Evolutionary conservation across 2,888 invertebrate species (phyloP).

Genomic region (Erpobdella octoculata): DNA sequence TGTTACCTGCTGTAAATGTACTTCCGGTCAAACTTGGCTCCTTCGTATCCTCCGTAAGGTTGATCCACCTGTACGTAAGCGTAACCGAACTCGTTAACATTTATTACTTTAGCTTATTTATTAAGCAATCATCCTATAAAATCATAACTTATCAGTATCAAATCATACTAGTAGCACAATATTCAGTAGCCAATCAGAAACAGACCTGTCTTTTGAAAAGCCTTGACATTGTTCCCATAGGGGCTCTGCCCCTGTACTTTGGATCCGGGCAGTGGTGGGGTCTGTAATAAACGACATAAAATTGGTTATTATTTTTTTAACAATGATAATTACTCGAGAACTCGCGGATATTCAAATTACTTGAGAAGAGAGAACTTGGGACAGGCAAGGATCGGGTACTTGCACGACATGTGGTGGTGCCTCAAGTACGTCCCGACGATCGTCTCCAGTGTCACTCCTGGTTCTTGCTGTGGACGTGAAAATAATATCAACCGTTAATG

Average conservation of each 20-base stretch:
- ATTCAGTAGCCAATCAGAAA: constrained; percentile 16
- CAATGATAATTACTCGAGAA: no score
- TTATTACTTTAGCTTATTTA: background rate
- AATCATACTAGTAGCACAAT: no score
- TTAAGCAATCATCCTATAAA: background rate
- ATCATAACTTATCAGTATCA: no score
- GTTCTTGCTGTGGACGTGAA: background rate
- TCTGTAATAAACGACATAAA: constrained; percentile 55
- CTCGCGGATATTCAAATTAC: no score
- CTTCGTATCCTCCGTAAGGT: constrained; percentile 54
- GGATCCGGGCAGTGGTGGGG: constrained; percentile 94
- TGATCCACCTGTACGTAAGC: constrained; percentile 48
- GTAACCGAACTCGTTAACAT: background rate
- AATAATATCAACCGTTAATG: background rate
- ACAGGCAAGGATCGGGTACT: constrained; percentile 93
- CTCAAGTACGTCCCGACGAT: constrained; percentile 89
- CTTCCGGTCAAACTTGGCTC: constrained; percentile 67
- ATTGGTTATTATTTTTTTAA: no score
- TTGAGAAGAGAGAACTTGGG: constrained; percentile 73
- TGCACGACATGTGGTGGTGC: constrained; percentile 94
- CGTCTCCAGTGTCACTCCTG: constrained; percentile 34
- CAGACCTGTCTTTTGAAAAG: constrained; percentile 56
- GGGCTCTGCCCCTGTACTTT: constrained; percentile 61
- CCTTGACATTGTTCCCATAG: constrained; percentile 67
- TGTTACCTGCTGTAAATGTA: constrained; percentile 64